phyloP scores from a whole-genome alignment of 1,140 invertebrate species.

The Agrypnia vestita region DNA sequence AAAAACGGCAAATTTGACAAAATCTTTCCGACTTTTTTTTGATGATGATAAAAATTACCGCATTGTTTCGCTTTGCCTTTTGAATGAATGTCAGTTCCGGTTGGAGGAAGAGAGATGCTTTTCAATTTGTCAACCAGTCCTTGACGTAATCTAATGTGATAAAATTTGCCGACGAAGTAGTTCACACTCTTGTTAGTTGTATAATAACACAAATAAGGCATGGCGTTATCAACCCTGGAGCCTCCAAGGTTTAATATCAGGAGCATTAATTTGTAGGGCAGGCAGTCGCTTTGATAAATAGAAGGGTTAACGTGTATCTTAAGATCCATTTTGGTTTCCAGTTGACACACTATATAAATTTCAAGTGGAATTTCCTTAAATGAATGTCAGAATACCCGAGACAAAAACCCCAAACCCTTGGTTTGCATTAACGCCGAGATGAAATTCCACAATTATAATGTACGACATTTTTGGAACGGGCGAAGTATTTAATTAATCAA shows the following conservation, averaged over 20 bases:
- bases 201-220: slow-evolving; percentile 9
- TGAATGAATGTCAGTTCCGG: too few species aligned
- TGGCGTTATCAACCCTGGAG: neutral
- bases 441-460: too few species aligned
- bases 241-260: neutral
- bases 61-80: too few species aligned
- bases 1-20: too few species aligned
- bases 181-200: neutral
- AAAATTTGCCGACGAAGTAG: neutral
- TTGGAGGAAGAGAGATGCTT: neutral
- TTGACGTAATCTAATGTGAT: neutral
- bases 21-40: too few species aligned
- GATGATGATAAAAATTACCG: too few species aligned
- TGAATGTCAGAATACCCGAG: neutral
- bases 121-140: slow-evolving; percentile 12
- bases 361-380: neutral
- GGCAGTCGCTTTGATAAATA: slow-evolving; percentile 9
- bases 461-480: too few species aligned
- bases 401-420: neutral
- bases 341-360: neutral
- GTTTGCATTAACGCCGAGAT: neutral
- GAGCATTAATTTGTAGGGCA: neutral
- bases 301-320: neutral
- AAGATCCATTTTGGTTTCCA: neutral
- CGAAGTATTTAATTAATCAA: too few species aligned